These are phyloP conservation scores for Magallana nippona DNA, from an alignment of 2,888 invertebrate species.

Conservation along the genomic window DNA sequence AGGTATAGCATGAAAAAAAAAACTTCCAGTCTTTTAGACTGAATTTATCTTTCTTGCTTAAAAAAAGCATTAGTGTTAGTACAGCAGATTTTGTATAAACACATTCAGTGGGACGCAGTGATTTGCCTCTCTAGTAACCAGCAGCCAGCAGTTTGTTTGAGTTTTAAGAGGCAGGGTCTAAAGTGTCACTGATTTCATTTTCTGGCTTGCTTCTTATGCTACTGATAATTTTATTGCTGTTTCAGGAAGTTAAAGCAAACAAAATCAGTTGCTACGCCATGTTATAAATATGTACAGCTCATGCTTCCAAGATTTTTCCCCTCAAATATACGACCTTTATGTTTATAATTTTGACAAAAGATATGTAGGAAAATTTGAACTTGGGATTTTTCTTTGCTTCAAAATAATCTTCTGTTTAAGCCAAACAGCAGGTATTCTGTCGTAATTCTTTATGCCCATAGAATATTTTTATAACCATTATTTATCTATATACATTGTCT, in stretches of 20 bases:
- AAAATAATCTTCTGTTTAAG: no score
- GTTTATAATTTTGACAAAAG: no score
- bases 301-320: no score
- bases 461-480: no score
- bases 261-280: not conserved
- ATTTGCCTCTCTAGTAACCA: not conserved
- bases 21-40: not conserved
- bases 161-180: no score
- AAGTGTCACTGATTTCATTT: not conserved
- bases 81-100: not conserved
- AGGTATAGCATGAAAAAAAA: conserved; percentile 1
- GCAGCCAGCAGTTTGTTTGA: not conserved
- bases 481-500: no score
- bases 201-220: not conserved
- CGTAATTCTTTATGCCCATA: no score
- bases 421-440: no score
- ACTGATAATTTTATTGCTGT: not conserved
- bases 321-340: no score
- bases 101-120: not conserved
- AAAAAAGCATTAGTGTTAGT: not conserved
- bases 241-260: not conserved
- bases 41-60: not conserved
- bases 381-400: no score
- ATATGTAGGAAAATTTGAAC: no score
- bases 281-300: no score